Evolutionary conservation across 2,888 invertebrate genomes (phyloP), one percentile per base, ranked within the genome.

Genomic region (Trissonchulus latispiculum): DNA sequence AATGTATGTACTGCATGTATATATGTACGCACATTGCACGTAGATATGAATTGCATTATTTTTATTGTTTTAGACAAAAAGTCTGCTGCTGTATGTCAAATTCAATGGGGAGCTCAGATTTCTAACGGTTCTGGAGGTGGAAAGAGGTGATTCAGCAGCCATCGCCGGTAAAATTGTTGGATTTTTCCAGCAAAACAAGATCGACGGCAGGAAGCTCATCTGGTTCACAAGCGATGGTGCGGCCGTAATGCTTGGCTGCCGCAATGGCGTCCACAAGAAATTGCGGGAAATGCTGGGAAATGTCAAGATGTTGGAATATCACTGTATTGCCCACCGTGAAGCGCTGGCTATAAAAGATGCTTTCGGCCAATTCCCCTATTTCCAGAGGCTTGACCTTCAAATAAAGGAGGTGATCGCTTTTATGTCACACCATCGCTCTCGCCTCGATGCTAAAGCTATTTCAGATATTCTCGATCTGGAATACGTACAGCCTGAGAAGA

Each of bases 201-300:
- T 64, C n/a, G 35, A 64, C 66, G 31, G 32, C 66, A 8, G 35
- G 28, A 29, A 33, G 35, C n/a, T 64, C 8, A 28, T 64, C 28
- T 64, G 66, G 66, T 64, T 64, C 28, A 64, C 66, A 64, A 64
- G 66, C n/a, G 66, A 64, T n/a, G 66, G 66, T 32, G 66, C 66
- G 8, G 66, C 66, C 28, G 66, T 64, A 32, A 64, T 64, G 66
- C n/a, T 64, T 8, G 66, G 66, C 8, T 8, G 8, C 28, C 8
- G 66, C 8, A 64, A 64, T 28, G 66, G 66, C 8, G 66, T 64
- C 15, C 66, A 64, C 28, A 8, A 32, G 35, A 32, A 64, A n/a
- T 33, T 64, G 66, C 31, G 35, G 8, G 66, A 64, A 33, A 64
- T 8, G 8, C n/a, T 64, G 15, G n/a, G n/a, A 8, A 33, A 33